These are phyloP conservation scores for Panurus biarmicus DNA, from an alignment of 2,113 vertebrate species.

Conservation along the genomic window DNA sequence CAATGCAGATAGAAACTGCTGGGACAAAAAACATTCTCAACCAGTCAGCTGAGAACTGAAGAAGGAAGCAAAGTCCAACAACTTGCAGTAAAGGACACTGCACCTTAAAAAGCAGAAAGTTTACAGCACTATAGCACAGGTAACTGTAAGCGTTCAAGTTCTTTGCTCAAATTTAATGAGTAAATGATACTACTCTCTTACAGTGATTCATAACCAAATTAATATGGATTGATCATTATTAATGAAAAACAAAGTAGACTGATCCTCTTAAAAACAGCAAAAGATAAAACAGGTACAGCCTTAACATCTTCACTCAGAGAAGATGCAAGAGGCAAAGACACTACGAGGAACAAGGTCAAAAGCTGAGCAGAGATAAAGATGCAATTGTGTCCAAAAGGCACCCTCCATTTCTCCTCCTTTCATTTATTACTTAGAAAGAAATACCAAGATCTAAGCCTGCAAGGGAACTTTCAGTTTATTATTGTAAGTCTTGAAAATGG, in stretches of 20 bases:
- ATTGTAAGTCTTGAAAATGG: not conserved
- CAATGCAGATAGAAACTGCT: not conserved
- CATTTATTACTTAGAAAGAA: not conserved
- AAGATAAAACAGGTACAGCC: not conserved
- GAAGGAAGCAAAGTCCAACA: not conserved
- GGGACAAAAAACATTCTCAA: not conserved
- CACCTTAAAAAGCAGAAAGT: not conserved
- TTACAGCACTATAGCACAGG: not conserved
- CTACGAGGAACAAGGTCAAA: not conserved
- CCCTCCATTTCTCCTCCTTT: not conserved
- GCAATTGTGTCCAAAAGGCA: not conserved
- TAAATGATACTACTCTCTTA: not conserved
- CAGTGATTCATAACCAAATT: not conserved
- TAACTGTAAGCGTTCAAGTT: not conserved
- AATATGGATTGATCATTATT: not conserved
- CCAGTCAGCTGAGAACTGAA: not conserved
- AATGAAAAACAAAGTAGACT: not conserved
- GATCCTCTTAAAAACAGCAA: not conserved
- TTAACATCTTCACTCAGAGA: not conserved
- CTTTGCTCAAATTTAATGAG: not conserved
- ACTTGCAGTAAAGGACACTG: not conserved
- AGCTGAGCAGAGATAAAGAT: not conserved
- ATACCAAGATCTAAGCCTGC: not conserved
- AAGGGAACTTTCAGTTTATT: not conserved
- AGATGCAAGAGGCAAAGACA: not conserved